Evolutionary conservation across 2,113 vertebrate genomes (phyloP), one percentile per base, ranked within the genome.

Genomic region (Myrmophylax atrothorax): DNA sequence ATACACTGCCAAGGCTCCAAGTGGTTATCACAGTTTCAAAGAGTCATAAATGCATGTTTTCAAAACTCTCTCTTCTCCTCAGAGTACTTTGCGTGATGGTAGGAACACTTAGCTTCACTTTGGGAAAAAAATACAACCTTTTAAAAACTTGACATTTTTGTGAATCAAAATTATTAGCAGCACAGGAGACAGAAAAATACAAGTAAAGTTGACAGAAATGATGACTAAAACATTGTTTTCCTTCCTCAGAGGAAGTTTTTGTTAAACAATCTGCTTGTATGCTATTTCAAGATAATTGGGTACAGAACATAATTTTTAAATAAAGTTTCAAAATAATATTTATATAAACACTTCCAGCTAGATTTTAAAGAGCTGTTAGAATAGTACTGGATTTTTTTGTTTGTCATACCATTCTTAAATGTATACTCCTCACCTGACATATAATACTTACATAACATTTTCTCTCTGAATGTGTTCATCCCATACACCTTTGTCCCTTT

Each of bases 41-140:
- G 73, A 91, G 44, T 79, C 35, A 33, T 73, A 95, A 95, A 96
- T 95, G 70, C 62, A 73, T 80, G 40, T 90, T 97, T 96, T 95
- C 81, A 81, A 72, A 96, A 95, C 33, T 89, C 69, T 87, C 37
- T 58, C 24, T 93, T 93, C 87, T 89, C 35, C 74, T 93, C 49
- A 95, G 40, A 93, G 35, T 74, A 91, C 87, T 92, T 95, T 84
- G 49, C 62, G 53, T 73, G 89, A 73, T 93, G 44, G 69, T 72
- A 94, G 87, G 18, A 94, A 78, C 84, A 95, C 77, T 94, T 94
- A 94, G 33, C 35, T 73, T 95, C 82, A 78, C 68, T 50, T 93
- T 78, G 70, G 38, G 79, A 80, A 81, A 69, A 40, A 47, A 90
- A 73, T 79, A 85, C 19, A 93, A 76, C 62, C 89, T 92, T 88